Conservation (phyloP, 2,797 vertebrate genomes). For the Garrulus glandarius region DNA sequence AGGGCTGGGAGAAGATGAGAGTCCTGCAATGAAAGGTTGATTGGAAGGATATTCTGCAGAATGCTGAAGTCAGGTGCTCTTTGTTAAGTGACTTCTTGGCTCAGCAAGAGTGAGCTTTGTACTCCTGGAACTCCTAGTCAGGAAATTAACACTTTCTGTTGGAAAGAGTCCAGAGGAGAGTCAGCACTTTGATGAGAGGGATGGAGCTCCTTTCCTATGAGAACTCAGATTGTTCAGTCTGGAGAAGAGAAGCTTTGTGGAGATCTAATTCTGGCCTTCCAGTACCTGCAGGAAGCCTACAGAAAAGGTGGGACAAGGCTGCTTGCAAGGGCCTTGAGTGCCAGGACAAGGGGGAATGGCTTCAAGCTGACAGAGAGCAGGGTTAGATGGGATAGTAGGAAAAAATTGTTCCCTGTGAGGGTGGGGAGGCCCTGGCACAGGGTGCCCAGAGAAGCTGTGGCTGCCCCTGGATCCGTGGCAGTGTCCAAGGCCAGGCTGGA, state of each 20-base stretch:
- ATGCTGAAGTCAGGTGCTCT: background rate
- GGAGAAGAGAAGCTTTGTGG: background rate
- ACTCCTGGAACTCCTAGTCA: background rate
- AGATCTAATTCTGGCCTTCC: background rate
- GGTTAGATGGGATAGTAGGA: background rate
- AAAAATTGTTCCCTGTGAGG: too few species aligned
- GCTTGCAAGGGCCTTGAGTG: too few species aligned
- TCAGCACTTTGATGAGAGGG: too few species aligned
- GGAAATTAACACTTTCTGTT: rapidly evolving
- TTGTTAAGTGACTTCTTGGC: background rate
- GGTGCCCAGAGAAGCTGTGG: background rate
- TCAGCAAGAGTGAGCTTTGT: background rate
- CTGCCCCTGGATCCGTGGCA: background rate
- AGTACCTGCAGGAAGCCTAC: rapidly evolving
- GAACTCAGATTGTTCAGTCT: background rate
- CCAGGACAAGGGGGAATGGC: background rate
- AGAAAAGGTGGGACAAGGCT: background rate
- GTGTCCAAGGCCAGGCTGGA: background rate
- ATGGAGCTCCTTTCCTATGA: background rate
- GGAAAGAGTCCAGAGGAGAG: background rate
- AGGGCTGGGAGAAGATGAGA: background rate
- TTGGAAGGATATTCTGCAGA: background rate
- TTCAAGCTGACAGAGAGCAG: background rate
- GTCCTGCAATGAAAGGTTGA: background rate
- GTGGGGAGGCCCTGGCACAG: background rate